These are phyloP conservation scores for Lagopus muta DNA, from an alignment of 2,113 vertebrate genomes.

Conservation along the genomic window DNA sequence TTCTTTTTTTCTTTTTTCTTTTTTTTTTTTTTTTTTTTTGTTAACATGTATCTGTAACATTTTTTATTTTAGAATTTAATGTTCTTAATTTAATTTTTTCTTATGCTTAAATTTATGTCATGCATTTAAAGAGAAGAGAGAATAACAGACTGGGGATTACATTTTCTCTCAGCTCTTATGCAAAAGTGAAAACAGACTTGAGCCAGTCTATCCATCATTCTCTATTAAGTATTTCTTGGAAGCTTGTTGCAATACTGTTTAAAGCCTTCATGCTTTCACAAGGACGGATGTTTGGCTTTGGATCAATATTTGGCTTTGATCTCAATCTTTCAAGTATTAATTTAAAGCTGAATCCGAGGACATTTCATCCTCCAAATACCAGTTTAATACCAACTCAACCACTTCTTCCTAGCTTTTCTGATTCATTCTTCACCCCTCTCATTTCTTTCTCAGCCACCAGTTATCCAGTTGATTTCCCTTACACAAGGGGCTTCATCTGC, in stretches of 20 bases:
- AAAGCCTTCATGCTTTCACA: neutral
- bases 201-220: neutral
- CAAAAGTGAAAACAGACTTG: neutral
- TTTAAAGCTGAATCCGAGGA: neutral
- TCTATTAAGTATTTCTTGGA: neutral
- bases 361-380: neutral
- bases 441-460: neutral
- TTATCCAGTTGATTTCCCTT: neutral
- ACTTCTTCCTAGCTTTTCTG: neutral
- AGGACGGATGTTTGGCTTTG: neutral
- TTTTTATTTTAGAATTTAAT: neutral
- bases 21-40: neutral
- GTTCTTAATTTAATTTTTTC: neutral
- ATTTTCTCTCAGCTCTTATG: neutral
- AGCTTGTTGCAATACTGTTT: neutral
- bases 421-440: neutral
- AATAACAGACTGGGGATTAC: neutral
- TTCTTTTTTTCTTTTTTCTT: neutral
- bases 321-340: neutral
- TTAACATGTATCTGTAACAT: neutral
- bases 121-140: neutral
- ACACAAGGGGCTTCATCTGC: neutral
- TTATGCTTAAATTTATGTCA: neutral
- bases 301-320: slow-evolving; percentile 4
- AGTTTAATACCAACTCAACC: neutral